These are phyloP conservation scores for Conchocele bisecta DNA, from an alignment of 2,888 invertebrate species.

Conservation along the genomic window DNA sequence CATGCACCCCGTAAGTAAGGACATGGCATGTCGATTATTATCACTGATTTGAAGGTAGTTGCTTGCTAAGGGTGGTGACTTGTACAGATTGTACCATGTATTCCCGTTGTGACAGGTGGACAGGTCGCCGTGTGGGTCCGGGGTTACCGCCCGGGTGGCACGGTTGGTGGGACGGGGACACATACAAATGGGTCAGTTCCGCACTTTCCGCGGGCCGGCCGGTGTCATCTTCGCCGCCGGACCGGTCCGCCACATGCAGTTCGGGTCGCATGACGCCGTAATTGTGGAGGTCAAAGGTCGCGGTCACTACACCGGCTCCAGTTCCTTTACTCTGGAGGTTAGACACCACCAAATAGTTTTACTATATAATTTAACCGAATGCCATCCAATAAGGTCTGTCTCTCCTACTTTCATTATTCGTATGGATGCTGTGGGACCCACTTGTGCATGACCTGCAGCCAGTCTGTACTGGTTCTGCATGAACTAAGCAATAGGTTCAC, in stretches of 20 bases:
- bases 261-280: slow-evolving; percentile 72
- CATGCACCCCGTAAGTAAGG: no score
- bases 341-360: no score
- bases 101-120: slow-evolving; percentile 78
- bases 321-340: slow-evolving; percentile 74
- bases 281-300: slow-evolving; percentile 81
- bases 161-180: slow-evolving; percentile 72
- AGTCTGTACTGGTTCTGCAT: no score
- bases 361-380: no score
- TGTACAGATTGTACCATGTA: background rate
- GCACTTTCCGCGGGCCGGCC: slow-evolving; percentile 73
- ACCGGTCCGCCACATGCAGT: slow-evolving; percentile 56
- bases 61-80: no score
- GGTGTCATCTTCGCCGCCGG: slow-evolving; percentile 67
- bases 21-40: no score
- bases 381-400: no score
- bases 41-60: no score
- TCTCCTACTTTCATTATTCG: no score
- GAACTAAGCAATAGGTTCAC: no score
- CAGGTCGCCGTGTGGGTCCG: slow-evolving; percentile 82
- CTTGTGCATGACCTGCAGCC: no score
- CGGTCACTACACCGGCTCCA: slow-evolving; percentile 72
- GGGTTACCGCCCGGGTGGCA: slow-evolving; percentile 81
- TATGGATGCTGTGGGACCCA: no score
- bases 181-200: slow-evolving; percentile 70